phyloP scores from a whole-genome alignment of 2,113 vertebrate genomes.

The Acrocephalus arundinaceus region DNA sequence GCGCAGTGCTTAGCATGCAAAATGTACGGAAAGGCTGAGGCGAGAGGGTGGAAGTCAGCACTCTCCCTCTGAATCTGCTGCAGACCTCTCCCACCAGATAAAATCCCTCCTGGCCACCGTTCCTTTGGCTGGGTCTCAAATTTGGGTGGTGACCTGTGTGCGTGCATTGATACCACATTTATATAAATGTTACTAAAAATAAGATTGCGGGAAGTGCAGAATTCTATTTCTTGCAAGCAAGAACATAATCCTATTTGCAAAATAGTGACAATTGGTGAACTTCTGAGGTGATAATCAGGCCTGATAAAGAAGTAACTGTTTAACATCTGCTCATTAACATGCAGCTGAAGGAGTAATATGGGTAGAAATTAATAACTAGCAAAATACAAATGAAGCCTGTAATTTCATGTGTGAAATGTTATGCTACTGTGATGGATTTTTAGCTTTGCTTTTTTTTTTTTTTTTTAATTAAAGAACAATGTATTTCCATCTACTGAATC shows the following conservation, averaged over 20 bases:
- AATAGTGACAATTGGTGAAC: neutral
- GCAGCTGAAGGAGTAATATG: neutral
- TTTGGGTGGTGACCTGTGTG: fast-evolving
- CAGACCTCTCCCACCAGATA: slow-evolving; percentile 38
- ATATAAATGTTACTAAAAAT: neutral
- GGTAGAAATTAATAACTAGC: slow-evolving; percentile 43
- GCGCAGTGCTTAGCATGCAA: slow-evolving; percentile 50
- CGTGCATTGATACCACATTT: fast-evolving
- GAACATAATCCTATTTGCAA: neutral
- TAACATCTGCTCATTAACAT: slow-evolving; percentile 48
- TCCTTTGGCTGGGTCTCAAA: neutral
- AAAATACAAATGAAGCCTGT: slow-evolving; percentile 35
- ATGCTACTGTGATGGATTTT: neutral
- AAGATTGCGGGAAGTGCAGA: neutral
- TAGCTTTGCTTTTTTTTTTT: neutral
- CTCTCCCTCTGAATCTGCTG: slow-evolving; percentile 20
- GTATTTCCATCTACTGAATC: slow-evolving; percentile 33
- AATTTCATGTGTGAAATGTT: slow-evolving; percentile 21
- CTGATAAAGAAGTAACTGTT: neutral
- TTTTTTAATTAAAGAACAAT: slow-evolving; percentile 59
- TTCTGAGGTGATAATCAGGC: neutral
- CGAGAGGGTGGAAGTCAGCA: slow-evolving; percentile 5
- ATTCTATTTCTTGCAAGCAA: neutral
- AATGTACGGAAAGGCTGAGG: slow-evolving; percentile 40
- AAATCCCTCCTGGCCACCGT: neutral